A percentile compares a stretch with the other conserved stretches of the same genome.
phyloP scores from a whole-genome alignment of 2,797 vertebrate species.

The Coendou prehensilis region DNA sequence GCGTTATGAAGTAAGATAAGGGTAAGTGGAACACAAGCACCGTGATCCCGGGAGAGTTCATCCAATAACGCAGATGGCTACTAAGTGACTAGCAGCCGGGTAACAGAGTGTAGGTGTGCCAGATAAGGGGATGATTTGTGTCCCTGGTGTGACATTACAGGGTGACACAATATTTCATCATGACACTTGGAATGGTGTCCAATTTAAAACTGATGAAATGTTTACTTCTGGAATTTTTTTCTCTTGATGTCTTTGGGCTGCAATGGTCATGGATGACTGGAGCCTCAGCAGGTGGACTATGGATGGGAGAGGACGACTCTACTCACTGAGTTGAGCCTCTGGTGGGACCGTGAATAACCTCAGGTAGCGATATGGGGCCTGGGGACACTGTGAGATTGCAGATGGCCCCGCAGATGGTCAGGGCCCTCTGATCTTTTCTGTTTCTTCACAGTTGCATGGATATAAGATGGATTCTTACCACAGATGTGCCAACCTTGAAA shows the following conservation, averaged over 20 bases:
- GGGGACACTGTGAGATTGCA: fast-evolving
- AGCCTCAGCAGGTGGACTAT: not conserved
- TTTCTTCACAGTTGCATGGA: no score
- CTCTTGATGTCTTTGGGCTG: not conserved
- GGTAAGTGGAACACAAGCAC: no score
- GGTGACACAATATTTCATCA: not conserved
- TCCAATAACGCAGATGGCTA: not conserved
- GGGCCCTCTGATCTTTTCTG: not conserved
- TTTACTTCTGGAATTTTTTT: not conserved
- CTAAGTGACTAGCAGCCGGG: not conserved
- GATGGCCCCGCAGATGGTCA: fast-evolving
- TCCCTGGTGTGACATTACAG: not conserved
- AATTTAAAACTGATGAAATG: not conserved
- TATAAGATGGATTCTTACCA: not conserved
- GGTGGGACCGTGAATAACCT: not conserved
- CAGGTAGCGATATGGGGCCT: not conserved
- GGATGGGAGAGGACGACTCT: no score
- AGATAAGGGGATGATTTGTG: fast-evolving
- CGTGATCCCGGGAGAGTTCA: no score
- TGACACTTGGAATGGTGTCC: not conserved
- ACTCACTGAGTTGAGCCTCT: not conserved
- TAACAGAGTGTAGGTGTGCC: no score
- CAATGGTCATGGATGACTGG: no score
- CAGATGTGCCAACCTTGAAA: not conserved
- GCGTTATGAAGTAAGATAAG: not conserved